Evolutionary conservation across 1,140 invertebrate genomes (phyloP), one percentile per base, ranked within the genome.

Genomic region (Papilio polytes): DNA sequence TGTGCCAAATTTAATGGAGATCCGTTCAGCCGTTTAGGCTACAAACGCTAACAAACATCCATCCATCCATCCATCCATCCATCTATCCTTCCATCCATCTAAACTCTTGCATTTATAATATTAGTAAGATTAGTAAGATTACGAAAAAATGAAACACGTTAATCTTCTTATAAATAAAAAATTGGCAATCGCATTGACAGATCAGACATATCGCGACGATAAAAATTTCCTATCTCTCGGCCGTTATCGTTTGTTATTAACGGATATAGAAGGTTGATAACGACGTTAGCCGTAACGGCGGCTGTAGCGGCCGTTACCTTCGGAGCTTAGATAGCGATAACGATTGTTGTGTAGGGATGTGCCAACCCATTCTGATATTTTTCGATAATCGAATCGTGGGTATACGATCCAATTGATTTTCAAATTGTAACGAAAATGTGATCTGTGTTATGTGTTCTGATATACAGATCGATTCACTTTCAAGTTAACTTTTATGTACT

Each of bases 271-370:
- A 46, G 81, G 51, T 53, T 80, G 87, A 88, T 87, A 87, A 83
- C 86, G 87, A 53, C 84, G 84, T 81, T 86, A 87, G 74, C 80
- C 44, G 78, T 87, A 87, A 86, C 88, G 84, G 72, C 70, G 76
- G 82, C 82, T 59, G 74, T 89, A 88, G 86, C 89, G 88, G 89
- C 86, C 89, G 89, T 90, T 89, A 88, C 85, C 81, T 83, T 87
- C 81, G 26, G 26, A 59, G 80, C 79, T 83, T 82, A 82, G 74
- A 81, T 83, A 82, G 84, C 77, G 73, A 51, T 76, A 76, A 51
- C 73, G 73, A 12, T 79, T 80, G 63, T 80, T 48, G 56, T 22
- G 4, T 56, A 56, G 53, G 7, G 53, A 56, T 56, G 53, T 56
- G n/a, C 53, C 53, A 10, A 56, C 9, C 7, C n/a, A 2, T n/a